Conservation (phyloP, 2,797 vertebrate species). For the Cheracebus regulus region DNA sequence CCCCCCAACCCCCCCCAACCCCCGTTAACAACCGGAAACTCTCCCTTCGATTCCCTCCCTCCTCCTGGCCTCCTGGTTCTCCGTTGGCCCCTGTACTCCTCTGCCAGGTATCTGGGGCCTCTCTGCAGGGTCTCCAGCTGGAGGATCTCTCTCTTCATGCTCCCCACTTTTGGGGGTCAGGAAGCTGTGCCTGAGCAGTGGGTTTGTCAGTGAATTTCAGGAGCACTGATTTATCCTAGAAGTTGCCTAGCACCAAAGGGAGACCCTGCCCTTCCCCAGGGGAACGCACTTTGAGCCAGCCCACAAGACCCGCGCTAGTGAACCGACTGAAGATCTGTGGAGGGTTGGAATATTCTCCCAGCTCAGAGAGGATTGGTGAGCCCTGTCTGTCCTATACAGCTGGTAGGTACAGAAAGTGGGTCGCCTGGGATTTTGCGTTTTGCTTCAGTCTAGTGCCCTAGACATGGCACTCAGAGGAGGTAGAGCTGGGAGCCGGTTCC, state of each 20-base stretch:
- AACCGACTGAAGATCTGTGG: not conserved
- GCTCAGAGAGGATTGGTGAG: not conserved
- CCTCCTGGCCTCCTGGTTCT: not conserved
- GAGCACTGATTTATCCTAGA: not conserved
- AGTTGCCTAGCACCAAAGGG: not conserved
- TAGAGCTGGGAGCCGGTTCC: not conserved
- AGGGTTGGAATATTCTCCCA: not conserved
- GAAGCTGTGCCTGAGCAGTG: not conserved
- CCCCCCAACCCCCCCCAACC: no score
- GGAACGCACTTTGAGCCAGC: not conserved
- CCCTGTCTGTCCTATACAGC: not conserved
- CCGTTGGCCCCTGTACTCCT: not conserved
- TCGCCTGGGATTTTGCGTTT: not conserved
- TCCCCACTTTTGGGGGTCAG: not conserved
- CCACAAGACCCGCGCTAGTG: not conserved
- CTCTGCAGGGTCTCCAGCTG: not conserved
- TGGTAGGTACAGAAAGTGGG: not conserved
- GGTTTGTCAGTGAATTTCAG: not conserved
- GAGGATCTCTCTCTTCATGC: not conserved
- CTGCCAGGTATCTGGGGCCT: not conserved
- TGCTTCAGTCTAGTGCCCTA: not conserved
- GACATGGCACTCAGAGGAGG: not conserved
- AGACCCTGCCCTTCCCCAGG: not conserved
- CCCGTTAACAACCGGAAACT: not conserved
- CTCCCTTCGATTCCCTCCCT: not conserved